These are phyloP conservation scores for Phrynocephalus guinanensis DNA, from an alignment of 2,797 vertebrate genomes.

Conservation along the genomic window DNA sequence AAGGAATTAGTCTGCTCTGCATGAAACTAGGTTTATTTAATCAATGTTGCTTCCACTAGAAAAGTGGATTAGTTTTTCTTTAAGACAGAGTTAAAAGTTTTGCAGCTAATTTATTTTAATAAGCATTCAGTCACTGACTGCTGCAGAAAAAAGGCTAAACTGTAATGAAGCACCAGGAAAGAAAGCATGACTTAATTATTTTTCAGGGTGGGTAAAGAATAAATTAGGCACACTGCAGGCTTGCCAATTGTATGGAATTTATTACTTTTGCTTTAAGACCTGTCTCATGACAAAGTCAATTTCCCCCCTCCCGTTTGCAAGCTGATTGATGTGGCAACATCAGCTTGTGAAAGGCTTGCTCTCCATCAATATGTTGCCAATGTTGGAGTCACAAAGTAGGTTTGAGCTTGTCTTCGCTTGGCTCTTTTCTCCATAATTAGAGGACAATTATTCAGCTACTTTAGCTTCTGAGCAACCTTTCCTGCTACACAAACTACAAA, in stretches of 20 bases:
- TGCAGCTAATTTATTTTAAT: conserved; percentile 86
- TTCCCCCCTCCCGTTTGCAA: conserved; percentile 79
- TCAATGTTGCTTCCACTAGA: conserved; percentile 80
- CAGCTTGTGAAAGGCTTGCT: conserved; percentile 69
- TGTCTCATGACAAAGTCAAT: conserved; percentile 84
- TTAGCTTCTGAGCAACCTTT: conserved; percentile 58
- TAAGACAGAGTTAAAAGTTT: conserved; percentile 85
- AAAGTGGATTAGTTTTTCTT: conserved; percentile 83
- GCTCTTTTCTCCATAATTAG: conserved; percentile 66
- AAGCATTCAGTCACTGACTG: conserved; percentile 80
- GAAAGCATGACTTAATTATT: conserved; percentile 85
- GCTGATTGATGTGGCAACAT: conserved; percentile 75
- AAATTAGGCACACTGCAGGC: conserved; percentile 86
- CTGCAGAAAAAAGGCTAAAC: conserved; percentile 75
- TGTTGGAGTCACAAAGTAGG: conserved; percentile 59
- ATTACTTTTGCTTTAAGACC: conserved; percentile 87
- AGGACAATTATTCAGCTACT: conserved; percentile 64
- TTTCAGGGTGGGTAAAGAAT: conserved; percentile 87
- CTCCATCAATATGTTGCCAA: conserved; percentile 69
- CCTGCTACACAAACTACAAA: conserved; percentile 60
- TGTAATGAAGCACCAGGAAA: conserved; percentile 79
- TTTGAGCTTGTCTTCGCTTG: conserved; percentile 68
- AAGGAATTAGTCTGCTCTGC: conserved; percentile 83
- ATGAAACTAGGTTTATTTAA: conserved; percentile 83
- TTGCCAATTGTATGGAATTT: conserved; percentile 79